These are phyloP conservation scores for Tenthredo distinguenda DNA, from an alignment of 2,888 invertebrate species.

Conservation along the genomic window DNA sequence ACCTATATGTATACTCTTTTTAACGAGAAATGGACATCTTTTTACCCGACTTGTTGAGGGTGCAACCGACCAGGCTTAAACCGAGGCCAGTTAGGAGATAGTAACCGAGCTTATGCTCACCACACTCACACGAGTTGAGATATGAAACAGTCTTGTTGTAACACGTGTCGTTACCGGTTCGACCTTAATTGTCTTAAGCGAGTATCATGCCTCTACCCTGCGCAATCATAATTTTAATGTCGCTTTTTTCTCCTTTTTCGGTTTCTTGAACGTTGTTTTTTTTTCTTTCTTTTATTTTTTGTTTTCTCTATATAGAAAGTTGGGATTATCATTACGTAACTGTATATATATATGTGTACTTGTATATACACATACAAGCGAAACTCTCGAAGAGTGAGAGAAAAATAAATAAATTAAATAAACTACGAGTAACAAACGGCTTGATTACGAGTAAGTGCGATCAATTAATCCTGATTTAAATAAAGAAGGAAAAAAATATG, in stretches of 20 bases:
- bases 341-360: neutral
- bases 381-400: neutral
- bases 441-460: neutral
- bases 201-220: constrained; percentile 41
- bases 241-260: neutral
- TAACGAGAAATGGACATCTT: constrained; percentile 27
- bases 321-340: neutral
- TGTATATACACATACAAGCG: neutral
- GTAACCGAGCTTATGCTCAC: constrained; percentile 8
- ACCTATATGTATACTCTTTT: neutral
- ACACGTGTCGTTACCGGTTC: constrained; percentile 72
- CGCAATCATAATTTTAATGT: neutral
- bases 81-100: constrained; percentile 14
- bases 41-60: constrained; percentile 13
- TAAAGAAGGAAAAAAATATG: neutral
- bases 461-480: neutral
- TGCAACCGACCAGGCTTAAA: neutral
- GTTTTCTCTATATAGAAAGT: neutral
- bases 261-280: neutral
- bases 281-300: neutral
- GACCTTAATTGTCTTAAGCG: constrained; percentile 72
- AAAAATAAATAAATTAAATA: neutral
- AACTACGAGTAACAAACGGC: neutral
- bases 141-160: constrained; percentile 62
- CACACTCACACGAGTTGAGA: neutral